These are phyloP conservation scores for Mythimna lalbum DNA, from an alignment of 2,888 invertebrate genomes.

Conservation along the genomic window DNA sequence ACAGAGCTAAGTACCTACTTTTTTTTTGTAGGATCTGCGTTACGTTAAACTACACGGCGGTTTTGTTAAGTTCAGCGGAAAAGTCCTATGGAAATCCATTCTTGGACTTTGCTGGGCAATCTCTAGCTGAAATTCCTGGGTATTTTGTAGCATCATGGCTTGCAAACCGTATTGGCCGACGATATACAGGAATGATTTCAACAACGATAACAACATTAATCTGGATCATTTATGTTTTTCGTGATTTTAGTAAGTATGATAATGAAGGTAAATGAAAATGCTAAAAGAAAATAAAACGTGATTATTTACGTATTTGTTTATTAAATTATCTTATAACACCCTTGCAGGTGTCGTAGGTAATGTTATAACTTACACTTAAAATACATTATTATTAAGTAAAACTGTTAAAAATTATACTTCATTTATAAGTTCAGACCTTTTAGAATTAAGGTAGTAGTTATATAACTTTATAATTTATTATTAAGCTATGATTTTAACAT, in stretches of 20 bases:
- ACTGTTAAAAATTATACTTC: no score
- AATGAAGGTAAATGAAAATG: not conserved
- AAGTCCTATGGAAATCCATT: conserved; percentile 92
- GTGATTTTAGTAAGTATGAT: conserved; percentile 61
- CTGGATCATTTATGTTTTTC: conserved; percentile 70
- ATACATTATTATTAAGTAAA: no score
- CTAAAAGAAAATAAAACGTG: not conserved
- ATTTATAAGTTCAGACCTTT: no score
- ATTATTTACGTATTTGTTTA: no score
- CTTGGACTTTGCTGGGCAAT: conserved; percentile 92
- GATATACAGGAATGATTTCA: conserved; percentile 72
- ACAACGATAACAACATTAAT: conserved; percentile 66
- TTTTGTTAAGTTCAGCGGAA: conserved; percentile 87
- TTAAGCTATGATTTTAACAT: not conserved
- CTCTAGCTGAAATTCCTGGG: conserved; percentile 92
- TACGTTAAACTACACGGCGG: conserved; percentile 86
- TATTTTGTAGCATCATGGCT: conserved; percentile 90
- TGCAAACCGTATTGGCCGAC: conserved; percentile 75
- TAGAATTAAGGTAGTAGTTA: no score
- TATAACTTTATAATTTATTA: no score
- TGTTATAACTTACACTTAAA: no score
- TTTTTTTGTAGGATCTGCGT: conserved; percentile 83
- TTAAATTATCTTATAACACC: no score
- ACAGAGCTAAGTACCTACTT: not conserved
- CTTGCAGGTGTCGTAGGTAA: no score